Evolutionary conservation across 2,113 vertebrate species (phyloP), one percentile per base, ranked within the genome.

Genomic region (Butorides virescens): DNA sequence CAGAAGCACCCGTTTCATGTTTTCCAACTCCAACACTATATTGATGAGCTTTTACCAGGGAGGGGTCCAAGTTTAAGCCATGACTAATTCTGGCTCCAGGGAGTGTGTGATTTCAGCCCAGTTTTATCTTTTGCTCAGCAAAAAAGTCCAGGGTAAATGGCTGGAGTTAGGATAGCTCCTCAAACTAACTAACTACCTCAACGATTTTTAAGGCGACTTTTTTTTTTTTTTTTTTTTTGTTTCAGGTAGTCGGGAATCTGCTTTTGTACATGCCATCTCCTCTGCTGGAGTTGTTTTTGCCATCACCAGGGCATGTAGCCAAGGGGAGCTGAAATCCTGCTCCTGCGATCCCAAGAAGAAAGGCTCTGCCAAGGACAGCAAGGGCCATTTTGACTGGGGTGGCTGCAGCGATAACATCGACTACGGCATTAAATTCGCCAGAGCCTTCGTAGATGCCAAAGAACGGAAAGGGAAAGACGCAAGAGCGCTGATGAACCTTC

Each of bases 321-420:
- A 99, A 92, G 99, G 99, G 44, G 99, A 99, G 88, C 96, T 99
- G 97, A 99, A 99, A 87, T 99, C 99, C 63, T 99, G 99, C 94
- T 99, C 99, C 92, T 99, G 99, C 16, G 99, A 99, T 72, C 99
- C 99, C 30, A 98, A 98, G 68, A 99, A 99, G 97, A 99, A 98
- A 84, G 99, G 99, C 44, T 98, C 98, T 10, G 98, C 98, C 50
- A 98, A 92, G 94, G 99, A 99, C 95, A 97, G 90, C 97, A 99
- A 97, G 84, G 99, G 99, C 80, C 90, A 96, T n/a, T 99, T 99
- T 37, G 98, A 98, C 95, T 99, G 99, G 99, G 99, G 99, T 11
- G 99, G 99, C 97, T 99, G 99, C 98, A 99, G 99, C 2, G 99
- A 99, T 93, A 99, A 99, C 86, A 98, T 99, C 36, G 99, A 99